Base-by-base conservation (phyloP, 1,140 invertebrate genomes). In the Drosophila micromelanica region DNA sequence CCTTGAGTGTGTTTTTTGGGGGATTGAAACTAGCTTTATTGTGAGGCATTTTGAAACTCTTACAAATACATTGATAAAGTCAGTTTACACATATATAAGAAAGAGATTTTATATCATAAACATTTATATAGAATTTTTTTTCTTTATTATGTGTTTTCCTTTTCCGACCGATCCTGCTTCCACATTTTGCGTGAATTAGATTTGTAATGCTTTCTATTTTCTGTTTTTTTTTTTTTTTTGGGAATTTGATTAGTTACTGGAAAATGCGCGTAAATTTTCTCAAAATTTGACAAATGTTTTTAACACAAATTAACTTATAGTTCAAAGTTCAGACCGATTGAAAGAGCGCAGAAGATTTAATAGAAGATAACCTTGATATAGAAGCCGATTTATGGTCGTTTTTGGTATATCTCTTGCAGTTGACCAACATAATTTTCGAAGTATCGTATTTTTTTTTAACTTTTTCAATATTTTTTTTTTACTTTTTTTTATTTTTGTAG, bases 161-260 rank as follows among this genome's bases (percentile, higher is more conserved):
- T 65, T 80, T 82, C 73, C 82, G 79, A 81, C 79, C 87, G 90
- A 91, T 91, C 90, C 90, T 91, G 90, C 90, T 91, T 91, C 90
- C 85, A 74, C 49, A 87, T 87, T 86, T 91, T 85, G 80, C 69
- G 60, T 87, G 82, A 69, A 73, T 54, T 76, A 52, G 51, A 49
- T 46, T 64, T 67, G 72, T 69, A 61, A 76, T 86, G 68, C 62
- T 77, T 20, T 27, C 27, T 27, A 27, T 27, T 27, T 27, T 5
- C 5, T 27, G 4, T 27, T 27, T 5, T 30, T 46, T 59, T 38
- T 43, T 13, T 32, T 5, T 7, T 43, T 12, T 60, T 23, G 5
- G 37, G 42, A 51, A 52, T 13, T 60, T 20, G 38, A 42, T 60
- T 52, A 52, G 38, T 73, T 77, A 43, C 68, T 78, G 73, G 73